These are phyloP conservation scores for Adoxophyes honmai DNA, from an alignment of 1,140 invertebrate genomes.

Conservation along the genomic window DNA sequence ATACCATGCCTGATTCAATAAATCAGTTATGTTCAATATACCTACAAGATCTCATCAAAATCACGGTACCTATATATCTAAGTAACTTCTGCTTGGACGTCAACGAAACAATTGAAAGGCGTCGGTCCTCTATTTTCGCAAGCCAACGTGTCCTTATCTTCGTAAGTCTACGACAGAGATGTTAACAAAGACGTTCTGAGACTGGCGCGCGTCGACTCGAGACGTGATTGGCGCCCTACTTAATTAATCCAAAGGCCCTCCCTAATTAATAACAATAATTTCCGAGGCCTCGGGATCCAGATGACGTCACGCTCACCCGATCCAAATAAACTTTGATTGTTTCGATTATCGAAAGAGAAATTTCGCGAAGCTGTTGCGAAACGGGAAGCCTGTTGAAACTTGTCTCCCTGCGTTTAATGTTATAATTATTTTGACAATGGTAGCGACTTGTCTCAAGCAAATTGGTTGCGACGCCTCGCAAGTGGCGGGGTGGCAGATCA, in stretches of 20 bases:
- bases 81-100: too few species aligned
- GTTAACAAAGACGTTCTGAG: conserved; percentile 71
- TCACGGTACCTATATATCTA: too few species aligned
- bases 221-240: conserved; percentile 71
- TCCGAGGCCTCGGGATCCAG: conserved; percentile 56
- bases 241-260: conserved; percentile 68
- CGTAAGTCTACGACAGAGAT: conserved; percentile 46
- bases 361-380: neutral
- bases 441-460: conserved; percentile 50
- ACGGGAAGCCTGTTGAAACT: conserved; percentile 24
- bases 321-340: conserved; percentile 51
- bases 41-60: too few species aligned
- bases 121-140: neutral
- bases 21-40: too few species aligned
- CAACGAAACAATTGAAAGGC: too few species aligned
- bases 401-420: conserved; percentile 18
- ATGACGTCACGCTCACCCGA: conserved; percentile 49
- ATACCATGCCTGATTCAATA: too few species aligned
- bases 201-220: conserved; percentile 48
- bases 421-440: conserved; percentile 52
- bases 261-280: conserved; percentile 76
- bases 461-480: conserved; percentile 45
- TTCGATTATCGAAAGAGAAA: conserved; percentile 29
- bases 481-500: conserved; percentile 59
- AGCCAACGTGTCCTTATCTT: conserved; percentile 15